Conservation (phyloP, 2,888 invertebrate species). For the Eupithecia abbreviata region DNA sequence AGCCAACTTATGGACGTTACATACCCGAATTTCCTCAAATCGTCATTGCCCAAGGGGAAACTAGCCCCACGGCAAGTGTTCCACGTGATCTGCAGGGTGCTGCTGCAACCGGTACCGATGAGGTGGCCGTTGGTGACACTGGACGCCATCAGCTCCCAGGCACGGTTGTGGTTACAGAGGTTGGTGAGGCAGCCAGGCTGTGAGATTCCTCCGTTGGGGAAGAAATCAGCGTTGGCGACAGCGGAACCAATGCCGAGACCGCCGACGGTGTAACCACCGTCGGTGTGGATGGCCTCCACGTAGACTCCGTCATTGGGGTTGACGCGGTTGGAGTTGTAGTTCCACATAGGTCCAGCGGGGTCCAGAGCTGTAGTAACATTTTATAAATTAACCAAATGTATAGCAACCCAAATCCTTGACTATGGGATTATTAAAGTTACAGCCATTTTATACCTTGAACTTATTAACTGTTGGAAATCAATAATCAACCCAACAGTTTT, state of each 20-base stretch:
- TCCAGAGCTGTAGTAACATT: constrained; percentile 53
- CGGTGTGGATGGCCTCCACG: constrained; percentile 71
- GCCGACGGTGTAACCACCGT: constrained; percentile 67
- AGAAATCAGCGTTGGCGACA: constrained; percentile 82
- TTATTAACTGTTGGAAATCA: not conserved
- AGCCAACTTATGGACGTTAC: constrained; percentile 22
- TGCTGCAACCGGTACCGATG: constrained; percentile 53
- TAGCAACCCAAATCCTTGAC: not conserved
- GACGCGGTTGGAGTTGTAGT: constrained; percentile 49
- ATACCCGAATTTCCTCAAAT: constrained; percentile 61
- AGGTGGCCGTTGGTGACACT: constrained; percentile 59
- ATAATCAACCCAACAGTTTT: not conserved
- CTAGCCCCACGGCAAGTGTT: constrained; percentile 58
- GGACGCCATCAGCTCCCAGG: constrained; percentile 62
- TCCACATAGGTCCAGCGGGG: constrained; percentile 64
- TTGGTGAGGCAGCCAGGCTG: constrained; percentile 61
- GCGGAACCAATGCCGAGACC: constrained; percentile 71
- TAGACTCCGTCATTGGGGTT: constrained; percentile 62
- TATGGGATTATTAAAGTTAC: not conserved
- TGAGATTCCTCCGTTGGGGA: constrained; percentile 80
- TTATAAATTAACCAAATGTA: not conserved
- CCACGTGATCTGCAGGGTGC: constrained; percentile 49
- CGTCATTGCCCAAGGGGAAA: constrained; percentile 60
- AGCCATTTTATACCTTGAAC: not conserved
- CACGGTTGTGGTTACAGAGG: constrained; percentile 63